phyloP scores from a whole-genome alignment of 2,113 vertebrate species.

The Gobio gobio region DNA sequence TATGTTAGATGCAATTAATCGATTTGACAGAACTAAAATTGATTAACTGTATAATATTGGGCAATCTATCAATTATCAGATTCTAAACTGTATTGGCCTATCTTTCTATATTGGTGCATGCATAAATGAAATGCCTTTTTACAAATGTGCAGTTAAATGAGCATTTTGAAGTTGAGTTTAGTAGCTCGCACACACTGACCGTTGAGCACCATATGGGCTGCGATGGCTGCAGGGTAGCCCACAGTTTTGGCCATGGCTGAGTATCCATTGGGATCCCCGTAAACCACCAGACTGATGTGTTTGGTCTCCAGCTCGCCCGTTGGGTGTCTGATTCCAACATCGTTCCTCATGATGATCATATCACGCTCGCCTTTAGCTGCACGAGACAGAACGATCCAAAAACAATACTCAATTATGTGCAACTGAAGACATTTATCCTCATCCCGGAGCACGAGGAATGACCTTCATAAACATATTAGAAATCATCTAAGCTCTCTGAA shows the following conservation, averaged over 20 bases:
- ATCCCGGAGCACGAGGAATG: not conserved
- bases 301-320: slow-evolving; percentile 93
- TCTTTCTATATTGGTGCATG: not conserved
- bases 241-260: slow-evolving; percentile 98
- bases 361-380: slow-evolving; percentile 88
- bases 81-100: not conserved
- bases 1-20: too few relatives aligned
- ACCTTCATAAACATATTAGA: not conserved
- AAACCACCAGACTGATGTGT: slow-evolving; percentile 88
- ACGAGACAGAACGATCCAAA: not conserved
- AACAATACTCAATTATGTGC: not conserved
- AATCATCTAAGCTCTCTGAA: not conserved
- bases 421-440: not conserved
- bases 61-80: not conserved
- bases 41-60: not conserved
- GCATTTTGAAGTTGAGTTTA: not conserved
- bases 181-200: slow-evolving; percentile 77
- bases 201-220: slow-evolving; percentile 90
- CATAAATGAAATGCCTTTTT: not conserved
- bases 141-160: not conserved
- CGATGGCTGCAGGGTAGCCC: slow-evolving; percentile 90
- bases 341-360: slow-evolving; percentile 92
- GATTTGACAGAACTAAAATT: too few relatives aligned
- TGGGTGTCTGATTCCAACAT: slow-evolving; percentile 88
- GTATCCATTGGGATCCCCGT: slow-evolving; percentile 87